A percentile compares a stretch with the other conserved stretches of the same genome.
Evolutionary conservation across 2,113 vertebrate species (phyloP).

Genomic region (Nycticryphes semicollaris): DNA sequence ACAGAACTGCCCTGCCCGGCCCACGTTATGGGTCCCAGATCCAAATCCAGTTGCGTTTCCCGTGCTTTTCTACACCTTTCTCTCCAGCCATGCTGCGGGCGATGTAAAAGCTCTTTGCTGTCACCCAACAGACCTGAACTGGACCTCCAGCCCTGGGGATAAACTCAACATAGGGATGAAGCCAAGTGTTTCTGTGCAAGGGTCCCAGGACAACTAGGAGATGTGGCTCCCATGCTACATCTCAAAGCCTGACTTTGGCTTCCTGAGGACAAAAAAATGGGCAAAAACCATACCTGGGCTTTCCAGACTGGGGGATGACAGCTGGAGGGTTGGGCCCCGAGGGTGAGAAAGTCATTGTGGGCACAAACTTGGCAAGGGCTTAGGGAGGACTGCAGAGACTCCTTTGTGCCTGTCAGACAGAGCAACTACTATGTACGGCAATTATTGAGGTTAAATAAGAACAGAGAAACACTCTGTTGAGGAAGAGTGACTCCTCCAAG

Average conservation of each 20-base stretch:
- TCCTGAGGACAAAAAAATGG: not conserved
- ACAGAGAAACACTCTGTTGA: not conserved
- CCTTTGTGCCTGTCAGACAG: not conserved
- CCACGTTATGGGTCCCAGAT: accelerated
- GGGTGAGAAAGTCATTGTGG: not conserved
- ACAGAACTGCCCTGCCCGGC: accelerated
- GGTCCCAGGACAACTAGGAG: not conserved
- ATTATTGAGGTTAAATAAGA: not conserved
- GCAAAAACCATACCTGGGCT: not conserved
- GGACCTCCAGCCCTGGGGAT: not conserved
- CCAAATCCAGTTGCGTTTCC: not conserved
- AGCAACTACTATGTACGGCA: not conserved
- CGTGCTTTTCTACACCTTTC: not conserved
- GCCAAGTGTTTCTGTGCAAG: not conserved
- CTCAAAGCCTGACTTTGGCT: not conserved
- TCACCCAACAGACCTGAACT: not conserved
- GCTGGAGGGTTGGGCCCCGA: not conserved
- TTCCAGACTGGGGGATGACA: not conserved
- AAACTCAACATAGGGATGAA: not conserved
- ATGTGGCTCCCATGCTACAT: not conserved
- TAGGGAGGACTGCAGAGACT: not conserved
- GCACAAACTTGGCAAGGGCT: too few relatives aligned
- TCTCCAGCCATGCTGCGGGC: not conserved
- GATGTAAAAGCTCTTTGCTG: not conserved
- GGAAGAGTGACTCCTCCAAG: not conserved